Evolutionary conservation across 2,113 vertebrate genomes (phyloP), one percentile per base, ranked within the genome.

Genomic region (Tachycineta bicolor): DNA sequence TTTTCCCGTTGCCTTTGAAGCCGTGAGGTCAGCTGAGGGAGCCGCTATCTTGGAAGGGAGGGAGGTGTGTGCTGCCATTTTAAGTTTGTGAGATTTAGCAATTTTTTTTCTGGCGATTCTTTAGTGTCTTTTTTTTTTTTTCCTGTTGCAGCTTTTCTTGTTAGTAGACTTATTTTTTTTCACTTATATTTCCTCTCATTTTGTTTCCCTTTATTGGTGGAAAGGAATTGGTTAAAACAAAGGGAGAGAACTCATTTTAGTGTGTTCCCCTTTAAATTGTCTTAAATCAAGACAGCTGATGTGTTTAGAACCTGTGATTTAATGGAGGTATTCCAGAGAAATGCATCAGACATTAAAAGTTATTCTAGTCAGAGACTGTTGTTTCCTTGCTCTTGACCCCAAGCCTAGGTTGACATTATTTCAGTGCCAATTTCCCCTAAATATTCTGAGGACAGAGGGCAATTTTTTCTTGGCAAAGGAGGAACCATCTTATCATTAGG

Each of bases 81-180:
- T 23, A 49, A 17, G 17, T 18, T 50, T n/a, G 28, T 58, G 29
- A 59, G 8, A n/a, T 49, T 18, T 14, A 59, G 44, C 18, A 49
- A 6, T 69, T 28, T 49, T 69, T 41, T 22, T 18, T 39, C 34
- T 59, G 31, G n/a, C 0, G 0, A 4, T 39, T 58, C 6, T 22
- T 68, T 58, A 58, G 6, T 39, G 13, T 3, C 13, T 21, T 8
- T 58, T 47, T 47, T 58, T 47, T 47, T 56, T 7, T 70, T 70
- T 25, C 21, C 18, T 22, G 22, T 68, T 39, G 5, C 12, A 49
- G 18, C n/a, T 68, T 69, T n/a, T 1, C 9, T n/a, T 59, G 17
- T 49, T 39, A 22, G 5, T 17, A 19, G n/a, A 21, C 10, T 25
- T 46, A 1, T 37, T 58, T 58, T 56, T 56, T 63, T 22, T 78